Evolutionary conservation across 2,113 vertebrate genomes (phyloP).

Genomic region (Ibidorhyncha struthersii): DNA sequence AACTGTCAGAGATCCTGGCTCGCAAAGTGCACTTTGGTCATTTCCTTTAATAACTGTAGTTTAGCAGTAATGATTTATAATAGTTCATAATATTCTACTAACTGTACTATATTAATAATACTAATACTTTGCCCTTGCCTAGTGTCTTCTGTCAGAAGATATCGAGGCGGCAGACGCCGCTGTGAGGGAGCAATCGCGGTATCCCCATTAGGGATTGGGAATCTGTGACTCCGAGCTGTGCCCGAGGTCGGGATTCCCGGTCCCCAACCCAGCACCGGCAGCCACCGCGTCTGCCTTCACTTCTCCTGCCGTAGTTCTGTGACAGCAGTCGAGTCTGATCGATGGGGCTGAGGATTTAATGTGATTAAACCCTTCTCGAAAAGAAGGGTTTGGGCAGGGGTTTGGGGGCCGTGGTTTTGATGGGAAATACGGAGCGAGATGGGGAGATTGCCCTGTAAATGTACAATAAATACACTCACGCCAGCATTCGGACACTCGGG

Average conservation of each 20-base stretch:
- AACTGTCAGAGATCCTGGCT: constrained; percentile 60
- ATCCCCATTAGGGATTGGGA: neutral
- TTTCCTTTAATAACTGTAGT: constrained; percentile 71
- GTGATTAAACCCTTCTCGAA: constrained; percentile 24
- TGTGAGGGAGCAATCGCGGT: neutral
- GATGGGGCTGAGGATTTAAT: neutral
- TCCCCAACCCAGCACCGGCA: neutral
- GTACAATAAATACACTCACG: neutral
- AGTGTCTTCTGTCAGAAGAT: constrained; percentile 37
- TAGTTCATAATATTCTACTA: constrained; percentile 72
- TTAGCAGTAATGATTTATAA: constrained; percentile 67
- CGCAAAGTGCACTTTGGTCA: constrained; percentile 61
- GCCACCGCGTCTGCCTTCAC: neutral
- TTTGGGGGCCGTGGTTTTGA: neutral
- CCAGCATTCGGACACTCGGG: neutral
- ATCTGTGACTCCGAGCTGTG: neutral
- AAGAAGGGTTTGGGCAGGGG: neutral
- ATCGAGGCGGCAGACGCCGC: neutral
- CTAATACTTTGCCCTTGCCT: constrained; percentile 66
- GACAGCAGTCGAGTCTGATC: neutral
- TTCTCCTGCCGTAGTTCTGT: neutral
- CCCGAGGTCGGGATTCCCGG: neutral
- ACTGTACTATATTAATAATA: constrained; percentile 69
- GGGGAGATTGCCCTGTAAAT: neutral
- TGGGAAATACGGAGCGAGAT: neutral